Evolutionary conservation across 23 tunicate genomes (phyloP).

Genomic region (Trididemnum clinides): DNA sequence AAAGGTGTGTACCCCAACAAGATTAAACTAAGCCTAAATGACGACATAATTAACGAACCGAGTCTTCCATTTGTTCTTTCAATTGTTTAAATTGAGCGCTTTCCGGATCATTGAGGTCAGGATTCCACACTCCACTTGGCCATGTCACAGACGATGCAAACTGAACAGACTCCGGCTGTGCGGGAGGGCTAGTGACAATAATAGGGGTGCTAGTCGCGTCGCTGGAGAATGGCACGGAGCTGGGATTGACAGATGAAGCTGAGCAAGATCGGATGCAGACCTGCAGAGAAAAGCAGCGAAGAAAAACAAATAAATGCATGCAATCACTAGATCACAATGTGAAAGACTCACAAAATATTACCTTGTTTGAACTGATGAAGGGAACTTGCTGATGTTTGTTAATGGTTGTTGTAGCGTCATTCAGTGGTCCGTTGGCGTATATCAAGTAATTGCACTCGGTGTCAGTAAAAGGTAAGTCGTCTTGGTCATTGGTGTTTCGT

Average conservation of each 20-base stretch:
- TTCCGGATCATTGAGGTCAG: conserved; percentile 26
- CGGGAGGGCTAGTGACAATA: too few relatives aligned
- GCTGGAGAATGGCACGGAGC: too few relatives aligned
- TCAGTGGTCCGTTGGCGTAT: conserved; percentile 51
- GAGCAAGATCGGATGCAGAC: conserved; percentile 40
- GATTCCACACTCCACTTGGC: not conserved
- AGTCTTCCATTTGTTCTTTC: conserved; percentile 12
- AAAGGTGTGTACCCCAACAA: too few relatives aligned
- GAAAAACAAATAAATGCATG: not conserved
- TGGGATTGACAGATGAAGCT: too few relatives aligned
- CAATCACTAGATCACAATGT: not conserved
- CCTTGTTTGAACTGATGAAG: conserved; percentile 45
- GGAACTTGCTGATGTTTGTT: conserved; percentile 22
- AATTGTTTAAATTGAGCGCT: not conserved
- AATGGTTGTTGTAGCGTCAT: not conserved
- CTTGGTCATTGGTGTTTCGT: conserved; percentile 26
- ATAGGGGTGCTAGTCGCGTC: too few relatives aligned
- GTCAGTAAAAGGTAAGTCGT: conserved; percentile 49
- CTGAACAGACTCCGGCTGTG: too few relatives aligned
- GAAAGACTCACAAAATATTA: not conserved
- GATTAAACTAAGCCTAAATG: too few relatives aligned
- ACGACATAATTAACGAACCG: conserved; percentile 30
- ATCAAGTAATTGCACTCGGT: conserved; percentile 43
- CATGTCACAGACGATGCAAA: too few relatives aligned
- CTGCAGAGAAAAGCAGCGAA: not conserved